Base-by-base conservation (phyloP, 2,797 vertebrate genomes). In the Gephyroberyx darwinii region DNA sequence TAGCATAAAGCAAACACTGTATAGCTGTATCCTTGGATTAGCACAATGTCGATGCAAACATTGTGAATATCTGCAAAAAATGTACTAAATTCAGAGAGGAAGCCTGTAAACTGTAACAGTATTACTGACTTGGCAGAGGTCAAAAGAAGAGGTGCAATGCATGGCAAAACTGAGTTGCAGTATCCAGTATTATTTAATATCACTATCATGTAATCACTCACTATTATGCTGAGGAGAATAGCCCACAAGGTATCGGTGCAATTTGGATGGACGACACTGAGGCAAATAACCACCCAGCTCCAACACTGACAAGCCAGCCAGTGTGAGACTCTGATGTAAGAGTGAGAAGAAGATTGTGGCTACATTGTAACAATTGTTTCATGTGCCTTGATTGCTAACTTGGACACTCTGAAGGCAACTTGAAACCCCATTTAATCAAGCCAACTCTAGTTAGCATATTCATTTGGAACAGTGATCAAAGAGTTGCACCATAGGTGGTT, bases 1-100 rank as follows among this genome's bases (percentile, higher is more conserved):
- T 76, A 48, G 78, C 59, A 56, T 48, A 77, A 47, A 73, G 65
- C 65, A 86, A 78, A 77, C 74, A 54, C 26, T 63, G 66, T 39
- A 45, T 63, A 26, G 30, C 47, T 69, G 50, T 63, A 75, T 70
- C 13, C 10, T 47, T 37, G n/a, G 41, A 51, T 78, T 67, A 64
- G 60, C 52, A 62, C 71, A 57, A 62, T 70, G 52, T 33, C 8
- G 52, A 71, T 47, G 33, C 31, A 47, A 59, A 81, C n/a, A n/a
- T n/a, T 22, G 14, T 39, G 14, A 14, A 39, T 16, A 65, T 26
- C 55, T 69, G 39, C 2, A 58, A 31, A 9, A 20, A 66, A 65
- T 19, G 48, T 37, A 31, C 39, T 30, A 50, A 50, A 54, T 22
- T 52, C 10, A 19, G 14, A 48, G 48, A n/a, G 19, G 3, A 37